Conservation (phyloP, 2,113 vertebrate genomes). For the Zingel zingel region DNA sequence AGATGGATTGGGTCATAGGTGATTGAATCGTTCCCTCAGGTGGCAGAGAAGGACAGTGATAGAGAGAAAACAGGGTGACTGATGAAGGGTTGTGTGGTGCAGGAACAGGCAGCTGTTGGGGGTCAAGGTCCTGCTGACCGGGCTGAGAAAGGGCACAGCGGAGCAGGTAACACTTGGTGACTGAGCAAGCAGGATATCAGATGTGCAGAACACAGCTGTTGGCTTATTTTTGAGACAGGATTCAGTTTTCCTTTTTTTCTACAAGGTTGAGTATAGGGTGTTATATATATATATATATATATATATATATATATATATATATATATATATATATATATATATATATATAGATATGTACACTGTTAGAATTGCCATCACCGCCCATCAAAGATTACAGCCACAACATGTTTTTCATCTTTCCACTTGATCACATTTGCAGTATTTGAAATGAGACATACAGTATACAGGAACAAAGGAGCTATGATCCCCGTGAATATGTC, state of each 20-base stretch:
- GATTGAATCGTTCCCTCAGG: constrained; percentile 74
- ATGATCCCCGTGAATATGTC: neutral
- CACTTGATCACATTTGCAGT: neutral
- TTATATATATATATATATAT: neutral
- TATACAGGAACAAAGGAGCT: neutral
- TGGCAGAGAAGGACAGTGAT: constrained; percentile 65
- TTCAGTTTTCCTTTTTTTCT: constrained; percentile 14
- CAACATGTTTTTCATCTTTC: neutral
- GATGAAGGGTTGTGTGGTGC: constrained; percentile 55
- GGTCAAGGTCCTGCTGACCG: constrained; percentile 50
- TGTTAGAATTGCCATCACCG: neutral
- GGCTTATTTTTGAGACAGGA: constrained; percentile 16
- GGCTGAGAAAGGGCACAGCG: constrained; percentile 47
- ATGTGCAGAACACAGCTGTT: constrained; percentile 42
- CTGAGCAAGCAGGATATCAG: constrained; percentile 35
- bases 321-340: no score
- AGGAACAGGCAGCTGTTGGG: constrained; percentile 55
- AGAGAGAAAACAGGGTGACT: constrained; percentile 54
- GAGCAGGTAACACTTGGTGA: constrained; percentile 46
- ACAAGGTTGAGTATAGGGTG: neutral
- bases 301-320: neutral
- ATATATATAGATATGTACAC: neutral
- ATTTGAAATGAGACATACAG: neutral
- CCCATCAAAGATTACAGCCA: neutral
- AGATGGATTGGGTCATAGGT: constrained; percentile 78